Percentiles rank a stretch among this genome's conserved stretches.
These are phyloP conservation scores for Homalodisca vitripennis DNA, from an alignment of 1,140 invertebrate species.

Conservation along the genomic window DNA sequence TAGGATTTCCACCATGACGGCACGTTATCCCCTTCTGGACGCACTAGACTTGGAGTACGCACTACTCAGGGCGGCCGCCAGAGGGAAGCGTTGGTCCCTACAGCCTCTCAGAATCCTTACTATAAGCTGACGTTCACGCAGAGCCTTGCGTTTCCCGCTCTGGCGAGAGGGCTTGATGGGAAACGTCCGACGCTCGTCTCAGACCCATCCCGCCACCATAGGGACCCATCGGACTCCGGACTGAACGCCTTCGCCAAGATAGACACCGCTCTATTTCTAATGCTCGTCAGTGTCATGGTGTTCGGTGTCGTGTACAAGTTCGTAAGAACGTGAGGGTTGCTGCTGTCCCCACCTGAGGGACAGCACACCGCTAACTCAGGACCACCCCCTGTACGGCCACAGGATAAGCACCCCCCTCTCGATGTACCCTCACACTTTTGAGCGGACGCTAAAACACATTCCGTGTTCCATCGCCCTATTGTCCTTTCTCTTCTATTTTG, in stretches of 20 bases:
- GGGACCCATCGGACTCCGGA: conserved; percentile 52
- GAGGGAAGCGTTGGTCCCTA: conserved; percentile 70
- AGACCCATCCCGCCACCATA: conserved; percentile 45
- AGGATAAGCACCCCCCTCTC: too few species aligned
- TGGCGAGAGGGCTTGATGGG: conserved; percentile 65
- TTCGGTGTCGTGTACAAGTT: conserved; percentile 75
- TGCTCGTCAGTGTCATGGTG: conserved; percentile 69
- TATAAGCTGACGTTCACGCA: conserved; percentile 75
- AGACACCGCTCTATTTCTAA: conserved; percentile 65
- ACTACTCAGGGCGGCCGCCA: conserved; percentile 61
- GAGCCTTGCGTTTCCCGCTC: conserved; percentile 68
- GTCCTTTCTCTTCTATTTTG: too few species aligned
- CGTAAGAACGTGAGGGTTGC: conserved; percentile 71
- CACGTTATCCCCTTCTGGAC: conserved; percentile 65
- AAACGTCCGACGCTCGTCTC: conserved; percentile 58
- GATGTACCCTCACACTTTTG: too few species aligned
- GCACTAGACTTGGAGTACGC: conserved; percentile 69
- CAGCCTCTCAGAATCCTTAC: conserved; percentile 67
- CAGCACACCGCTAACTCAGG: background rate
- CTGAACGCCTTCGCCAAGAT: conserved; percentile 43
- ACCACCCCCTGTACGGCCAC: background rate
- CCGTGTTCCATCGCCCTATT: background rate
- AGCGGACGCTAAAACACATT: background rate
- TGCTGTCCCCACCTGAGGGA: conserved; percentile 54
- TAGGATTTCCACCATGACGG: conserved; percentile 55